Percentiles rank a stretch among this genome's conserved stretches.
Conservation (phyloP, 1,140 invertebrate genomes). For the Papilio glaucus region DNA sequence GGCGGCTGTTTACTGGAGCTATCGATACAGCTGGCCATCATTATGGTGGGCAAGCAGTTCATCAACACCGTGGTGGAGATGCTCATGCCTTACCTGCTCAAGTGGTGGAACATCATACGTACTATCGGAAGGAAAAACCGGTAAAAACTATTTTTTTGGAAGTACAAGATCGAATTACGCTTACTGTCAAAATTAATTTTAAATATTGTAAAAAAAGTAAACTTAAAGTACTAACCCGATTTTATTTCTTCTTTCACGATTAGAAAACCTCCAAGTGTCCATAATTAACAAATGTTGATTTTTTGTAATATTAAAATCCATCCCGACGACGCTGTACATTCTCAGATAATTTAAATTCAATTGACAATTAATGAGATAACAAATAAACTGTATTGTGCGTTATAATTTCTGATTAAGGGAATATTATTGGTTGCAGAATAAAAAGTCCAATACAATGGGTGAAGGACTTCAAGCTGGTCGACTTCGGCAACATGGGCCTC, state of each 20-base stretch:
- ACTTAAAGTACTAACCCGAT: too few relatives aligned
- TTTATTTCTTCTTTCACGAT: too few relatives aligned
- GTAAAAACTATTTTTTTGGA: slow-evolving; percentile 45
- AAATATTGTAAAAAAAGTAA: too few relatives aligned
- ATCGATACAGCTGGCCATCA: slow-evolving; percentile 96
- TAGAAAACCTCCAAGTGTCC: too few relatives aligned
- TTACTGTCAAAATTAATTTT: too few relatives aligned
- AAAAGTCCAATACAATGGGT: slow-evolving; percentile 89
- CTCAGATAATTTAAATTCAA: too few relatives aligned
- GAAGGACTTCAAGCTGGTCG: slow-evolving; percentile 94
- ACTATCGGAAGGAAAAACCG: slow-evolving; percentile 74
- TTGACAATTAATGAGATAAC: too few relatives aligned
- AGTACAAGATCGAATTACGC: too few relatives aligned
- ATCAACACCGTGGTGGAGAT: slow-evolving; percentile 95
- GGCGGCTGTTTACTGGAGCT: slow-evolving; percentile 96
- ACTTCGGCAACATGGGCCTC: slow-evolving; percentile 94
- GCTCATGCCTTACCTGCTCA: slow-evolving; percentile 89
- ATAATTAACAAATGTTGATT: too few relatives aligned
- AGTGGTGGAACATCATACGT: slow-evolving; percentile 88
- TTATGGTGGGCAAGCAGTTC: slow-evolving; percentile 98
- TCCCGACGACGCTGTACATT: too few relatives aligned
- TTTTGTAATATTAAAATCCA: too few relatives aligned
- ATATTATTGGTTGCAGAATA: slow-evolving; percentile 59
- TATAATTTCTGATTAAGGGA: background rate
- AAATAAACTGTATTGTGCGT: background rate